These are phyloP conservation scores for Gymnogyps californianus DNA, from an alignment of 2,113 vertebrate genomes.

Conservation along the genomic window DNA sequence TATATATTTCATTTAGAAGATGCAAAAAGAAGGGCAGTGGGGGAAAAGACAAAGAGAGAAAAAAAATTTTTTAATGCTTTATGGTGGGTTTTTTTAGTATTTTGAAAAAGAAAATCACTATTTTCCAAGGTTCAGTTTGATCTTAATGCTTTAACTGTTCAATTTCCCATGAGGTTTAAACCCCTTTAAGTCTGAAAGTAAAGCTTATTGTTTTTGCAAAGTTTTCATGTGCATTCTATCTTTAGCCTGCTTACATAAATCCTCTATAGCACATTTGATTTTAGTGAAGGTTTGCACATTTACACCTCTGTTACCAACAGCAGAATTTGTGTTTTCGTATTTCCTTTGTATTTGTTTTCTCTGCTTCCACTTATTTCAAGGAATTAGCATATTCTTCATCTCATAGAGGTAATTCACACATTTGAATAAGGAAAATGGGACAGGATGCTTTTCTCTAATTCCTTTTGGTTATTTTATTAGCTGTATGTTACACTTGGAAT, in stretches of 20 bases:
- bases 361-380: not conserved
- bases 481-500: not conserved
- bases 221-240: not conserved
- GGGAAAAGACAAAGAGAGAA: not conserved
- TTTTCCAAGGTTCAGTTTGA: not conserved
- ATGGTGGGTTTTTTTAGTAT: accelerated
- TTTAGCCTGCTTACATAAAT: not conserved
- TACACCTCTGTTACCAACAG: not conserved
- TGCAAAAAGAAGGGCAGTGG: not conserved
- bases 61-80: not conserved
- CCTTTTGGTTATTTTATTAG: not conserved
- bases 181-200: not conserved
- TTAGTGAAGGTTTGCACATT: not conserved
- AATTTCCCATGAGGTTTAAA: not conserved
- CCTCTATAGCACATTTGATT: not conserved
- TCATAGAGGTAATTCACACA: not conserved
- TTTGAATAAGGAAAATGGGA: not conserved
- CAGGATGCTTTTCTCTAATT: not conserved
- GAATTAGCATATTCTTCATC: not conserved
- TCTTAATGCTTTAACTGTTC: not conserved
- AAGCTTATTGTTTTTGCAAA: not conserved
- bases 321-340: not conserved
- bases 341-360: not conserved
- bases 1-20: not conserved
- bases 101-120: not conserved